Evolutionary conservation across 2,797 vertebrate species (phyloP), one percentile per base, ranked within the genome.

Genomic region (Alexandromys oeconomus): DNA sequence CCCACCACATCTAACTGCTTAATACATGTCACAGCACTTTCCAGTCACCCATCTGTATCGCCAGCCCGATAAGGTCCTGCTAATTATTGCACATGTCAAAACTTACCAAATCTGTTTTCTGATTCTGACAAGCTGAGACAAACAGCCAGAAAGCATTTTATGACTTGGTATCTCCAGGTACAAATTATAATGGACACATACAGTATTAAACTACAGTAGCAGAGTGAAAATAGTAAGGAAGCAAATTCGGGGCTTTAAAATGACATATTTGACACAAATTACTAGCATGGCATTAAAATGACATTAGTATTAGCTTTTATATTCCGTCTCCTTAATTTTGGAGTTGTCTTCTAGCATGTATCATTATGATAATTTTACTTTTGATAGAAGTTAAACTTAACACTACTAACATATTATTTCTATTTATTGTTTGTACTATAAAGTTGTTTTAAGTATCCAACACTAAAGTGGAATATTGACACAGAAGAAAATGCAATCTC

Each of bases 91-190:
- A 94, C 79, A 43, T 34, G 17, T 59, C 89, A 92, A 93, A 92
- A 93, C 14, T 63, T n/a, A 29, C 46, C 1, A 92, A 91, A 63
- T 48, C 3, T 69, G 65, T 23, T 85, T 97, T 76, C 80, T 93
- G 17, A 87, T 77, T 61, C 59, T 65, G 15, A 92, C 89, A 40
- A 80, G 71, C 10, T 94, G 3, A 48, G 78, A n/a, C 1, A 92
- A 94, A 94, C 63, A 93, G 46, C 37, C 34, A 96, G 34, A 91
- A 85, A 93, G 82, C 90, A 87, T 74, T 92, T 92, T 59, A 87
- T 89, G 61, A 59, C 2, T 91, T 94, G 27, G 54, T 94, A 82
- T 90, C 78, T 86, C 4, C 94, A 54, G 46, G 7, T 65, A 89
- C 78, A 95, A 96, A 94, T 40, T 19, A 0, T 89, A 87, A 97